Evolutionary conservation across 2,888 invertebrate genomes (phyloP), one percentile per base, ranked within the genome.

Genomic region (Perizoma affinitatum): DNA sequence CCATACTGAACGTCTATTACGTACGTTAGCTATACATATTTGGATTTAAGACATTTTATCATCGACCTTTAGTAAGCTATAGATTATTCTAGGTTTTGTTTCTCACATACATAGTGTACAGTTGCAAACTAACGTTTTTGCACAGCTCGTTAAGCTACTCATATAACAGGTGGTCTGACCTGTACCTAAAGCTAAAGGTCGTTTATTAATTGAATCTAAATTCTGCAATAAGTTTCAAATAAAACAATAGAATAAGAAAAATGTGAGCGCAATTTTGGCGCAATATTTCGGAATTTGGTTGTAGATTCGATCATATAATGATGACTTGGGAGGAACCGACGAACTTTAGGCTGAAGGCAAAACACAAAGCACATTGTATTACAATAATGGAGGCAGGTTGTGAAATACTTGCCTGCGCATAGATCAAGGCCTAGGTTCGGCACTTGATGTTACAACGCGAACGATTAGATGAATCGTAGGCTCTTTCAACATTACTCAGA

Each of bases 341-440:
- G 78, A 83, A 80, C 80, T 81, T 83, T 83, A 80, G 70, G 75
- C 79, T 77, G 6, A 35, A 49, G 41, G 55, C 36, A 58, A 67
- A 72, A 73, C 69, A 72, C 71, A 67, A 68, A 75, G 74, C 76
- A 77, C 73, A 72, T 78, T 82, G 82, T 79, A 81, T 83, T 81
- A 76, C 70, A 76, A 78, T 84, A 80, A 80, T 78, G 45, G 65
- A 63, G 65, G 59, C 61, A 75, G 67, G 65, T 88, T 88, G 78
- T 83, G 83, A 88, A 88, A 89, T 76, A 76, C 67, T 65, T 71
- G 67, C 78, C 76, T 80, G 78, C 78, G 73, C 85, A 90, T 86
- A 90, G 90, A 88, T 89, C 90, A 90, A 90, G 90, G 89, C 84
- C 83, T 78, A 68, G 65, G 74, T 80, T 84, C 80, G 69, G 68